These are phyloP conservation scores for Hemistola chrysoprasaria DNA, from an alignment of 2,888 invertebrate genomes.

Conservation along the genomic window DNA sequence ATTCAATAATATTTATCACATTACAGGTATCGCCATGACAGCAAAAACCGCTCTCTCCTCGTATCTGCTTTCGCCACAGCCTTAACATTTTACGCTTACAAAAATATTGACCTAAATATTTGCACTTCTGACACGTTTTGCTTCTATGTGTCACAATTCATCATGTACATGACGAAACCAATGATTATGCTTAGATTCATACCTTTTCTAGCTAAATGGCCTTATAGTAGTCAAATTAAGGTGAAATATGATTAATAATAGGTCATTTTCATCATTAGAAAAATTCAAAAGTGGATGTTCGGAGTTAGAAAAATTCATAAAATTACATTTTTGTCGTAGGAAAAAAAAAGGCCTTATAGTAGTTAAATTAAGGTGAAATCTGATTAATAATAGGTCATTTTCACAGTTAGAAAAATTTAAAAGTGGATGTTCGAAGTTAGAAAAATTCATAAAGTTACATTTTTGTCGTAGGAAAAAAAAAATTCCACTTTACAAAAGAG, in stretches of 20 bases:
- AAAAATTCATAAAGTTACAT: too few relatives aligned
- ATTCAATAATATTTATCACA: slow-evolving; percentile 13
- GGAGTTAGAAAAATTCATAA: too few relatives aligned
- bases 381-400: too few relatives aligned
- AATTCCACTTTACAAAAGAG: too few relatives aligned
- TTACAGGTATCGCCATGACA: slow-evolving; percentile 69
- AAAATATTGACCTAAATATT: slow-evolving; percentile 40
- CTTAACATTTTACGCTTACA: slow-evolving; percentile 30
- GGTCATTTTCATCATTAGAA: slow-evolving; percentile 21
- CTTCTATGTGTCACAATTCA: slow-evolving; percentile 44
- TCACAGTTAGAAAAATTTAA: too few relatives aligned
- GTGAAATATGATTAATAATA: slow-evolving; percentile 29
- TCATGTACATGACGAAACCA: slow-evolving; percentile 43
- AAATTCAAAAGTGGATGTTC: slow-evolving; percentile 7
- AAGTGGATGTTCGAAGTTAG: too few relatives aligned
- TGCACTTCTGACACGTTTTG: slow-evolving; percentile 33
- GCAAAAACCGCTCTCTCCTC: slow-evolving; percentile 51
- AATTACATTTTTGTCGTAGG: too few relatives aligned
- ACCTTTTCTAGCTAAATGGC: slow-evolving; percentile 54
- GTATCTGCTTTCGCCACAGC: slow-evolving; percentile 43
- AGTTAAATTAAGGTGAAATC: too few relatives aligned
- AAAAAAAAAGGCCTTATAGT: too few relatives aligned
- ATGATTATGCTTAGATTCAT: slow-evolving; percentile 44
- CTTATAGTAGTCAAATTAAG: slow-evolving; percentile 32
- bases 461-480: too few relatives aligned